phyloP scores from a whole-genome alignment of 1,140 invertebrate genomes.

The Drosophila baimaii region DNA sequence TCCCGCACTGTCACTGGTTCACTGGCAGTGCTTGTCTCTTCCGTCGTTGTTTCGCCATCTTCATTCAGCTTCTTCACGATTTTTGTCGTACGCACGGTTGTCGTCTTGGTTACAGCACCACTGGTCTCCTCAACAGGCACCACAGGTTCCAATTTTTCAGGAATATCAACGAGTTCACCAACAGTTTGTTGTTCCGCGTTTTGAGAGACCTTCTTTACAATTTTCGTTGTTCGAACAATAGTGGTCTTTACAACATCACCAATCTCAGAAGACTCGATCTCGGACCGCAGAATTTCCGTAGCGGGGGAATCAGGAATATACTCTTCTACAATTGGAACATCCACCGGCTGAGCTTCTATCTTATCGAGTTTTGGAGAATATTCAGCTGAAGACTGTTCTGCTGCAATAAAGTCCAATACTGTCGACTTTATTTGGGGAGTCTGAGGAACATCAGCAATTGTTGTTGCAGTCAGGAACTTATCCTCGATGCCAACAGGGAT shows the following conservation, averaged over 20 bases:
- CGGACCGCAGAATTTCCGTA: background rate
- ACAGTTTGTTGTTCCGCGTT: conserved; percentile 56
- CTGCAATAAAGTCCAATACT: conserved; percentile 56
- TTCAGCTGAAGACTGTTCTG: conserved; percentile 38
- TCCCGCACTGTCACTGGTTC: conserved; percentile 69
- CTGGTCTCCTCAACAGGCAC: conserved; percentile 26
- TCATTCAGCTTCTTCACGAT: conserved; percentile 72
- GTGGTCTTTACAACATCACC: conserved; percentile 79
- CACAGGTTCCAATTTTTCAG: conserved; percentile 4
- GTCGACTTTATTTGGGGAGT: conserved; percentile 31
- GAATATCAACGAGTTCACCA: conserved; percentile 10
- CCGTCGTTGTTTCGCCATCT: conserved; percentile 70
- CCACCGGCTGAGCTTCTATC: conserved; percentile 1
- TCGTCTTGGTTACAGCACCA: conserved; percentile 78
- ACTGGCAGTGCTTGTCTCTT: conserved; percentile 63
- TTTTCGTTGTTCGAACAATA: conserved; percentile 78
- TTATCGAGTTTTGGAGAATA: conserved; percentile 12
- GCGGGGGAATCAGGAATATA: background rate
- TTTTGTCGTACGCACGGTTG: conserved; percentile 77
- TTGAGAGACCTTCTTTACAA: conserved; percentile 75
- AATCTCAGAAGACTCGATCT: conserved; percentile 19
- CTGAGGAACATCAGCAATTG: background rate
- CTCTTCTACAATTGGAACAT: conserved; percentile 12
- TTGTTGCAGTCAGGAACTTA: conserved; percentile 6
- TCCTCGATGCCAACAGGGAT: conserved; percentile 1